Evolutionary conservation across 2,797 vertebrate genomes (phyloP), one percentile per base, ranked within the genome.

Genomic region (Tapirus indicus): DNA sequence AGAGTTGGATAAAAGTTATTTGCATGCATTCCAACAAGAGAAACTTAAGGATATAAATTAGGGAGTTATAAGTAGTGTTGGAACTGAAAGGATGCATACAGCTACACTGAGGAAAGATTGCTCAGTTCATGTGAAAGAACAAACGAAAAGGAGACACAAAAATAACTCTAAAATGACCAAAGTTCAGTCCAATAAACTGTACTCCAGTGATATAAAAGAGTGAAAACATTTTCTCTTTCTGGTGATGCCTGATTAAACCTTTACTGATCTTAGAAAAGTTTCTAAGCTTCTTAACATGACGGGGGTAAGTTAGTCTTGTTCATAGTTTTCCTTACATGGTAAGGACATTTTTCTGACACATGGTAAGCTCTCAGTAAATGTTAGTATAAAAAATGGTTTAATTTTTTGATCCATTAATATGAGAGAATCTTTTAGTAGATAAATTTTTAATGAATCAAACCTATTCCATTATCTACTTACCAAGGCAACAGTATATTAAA

Each of bases 161-260:
- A 82, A 27, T 64, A 52, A 77, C 12, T 66, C 32, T 20, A 56
- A 71, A 75, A 60, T 90, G 74, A 93, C 44, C 25, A 47, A 82
- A 87, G 13, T 56, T 91, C 62, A 88, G 35, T 87, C 54, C 71
- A 95, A 78, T 88, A 68, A 78, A 78, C 82, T 94, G 23, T 94
- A 78, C 21, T 77, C 18, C 13, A 77, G 16, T 64, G 62, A 9
- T 93, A 5, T 93, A 62, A 87, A 89, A 71, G 10, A 93, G 9
- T 77, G 32, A 82, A 87, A 91, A 64, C 25, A 74, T 23, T 89
- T 82, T 69, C 21, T 87, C 12, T 74, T 62, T 75, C 35, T 82
- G 23, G 52, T 58, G 44, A 38, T 77, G 21, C 49, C 62, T 71
- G 68, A 87, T 77, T 69, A 69, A 74, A 69, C 32, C 23, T 87